Evolutionary conservation across 2,797 vertebrate genomes (phyloP), one percentile per base, ranked within the genome.

Genomic region (Microhierax caerulescens): DNA sequence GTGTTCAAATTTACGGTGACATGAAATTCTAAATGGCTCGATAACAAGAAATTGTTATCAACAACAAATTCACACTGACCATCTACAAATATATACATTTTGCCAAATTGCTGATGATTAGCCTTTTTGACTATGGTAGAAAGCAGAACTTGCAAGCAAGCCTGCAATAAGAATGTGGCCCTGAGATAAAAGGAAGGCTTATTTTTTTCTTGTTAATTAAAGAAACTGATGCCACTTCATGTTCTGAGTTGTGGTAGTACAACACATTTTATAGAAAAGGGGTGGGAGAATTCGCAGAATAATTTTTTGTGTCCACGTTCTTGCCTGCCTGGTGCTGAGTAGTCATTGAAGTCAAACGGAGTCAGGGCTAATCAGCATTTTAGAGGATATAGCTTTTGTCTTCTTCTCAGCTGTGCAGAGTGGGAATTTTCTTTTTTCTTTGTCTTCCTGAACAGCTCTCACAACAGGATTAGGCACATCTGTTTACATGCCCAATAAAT

Each of bases 401-500:
- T 83, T 95, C 54, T 70, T 82, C 50, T 75, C 79, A 81, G 24
- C 18, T 84, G 43, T 9, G 9, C 7, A 1, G 37, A 75, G 37
- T 21, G 34, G 11, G 51, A 83, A 43, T 68, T 47, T 30, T 47
- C 24, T 60, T 70, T 57, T 22, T 57, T 54, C 7, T 76, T 23
- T 41, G 3, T 77, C 23, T 72, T 64, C 30, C 61, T 69, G 34
- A 91, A 43, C 70, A 83, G 23, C 61, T 97, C 54, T 92, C 90
- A 77, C 67, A 86, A 92, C 30, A 65, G 76, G 64, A 92, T 94
- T 96, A 95, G 65, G 24, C 68, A 36, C 69, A 96, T 96, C 67
- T 96, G 65, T 93, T 98, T 96, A 89, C 65, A 77, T 13, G 83
- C 39, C 69, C 43, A 94, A 93, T 97, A 98, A 97, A 97, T 97